These are phyloP conservation scores for Oncorhynchus clarkii DNA, from an alignment of 2,113 vertebrate genomes.

Conservation along the genomic window DNA sequence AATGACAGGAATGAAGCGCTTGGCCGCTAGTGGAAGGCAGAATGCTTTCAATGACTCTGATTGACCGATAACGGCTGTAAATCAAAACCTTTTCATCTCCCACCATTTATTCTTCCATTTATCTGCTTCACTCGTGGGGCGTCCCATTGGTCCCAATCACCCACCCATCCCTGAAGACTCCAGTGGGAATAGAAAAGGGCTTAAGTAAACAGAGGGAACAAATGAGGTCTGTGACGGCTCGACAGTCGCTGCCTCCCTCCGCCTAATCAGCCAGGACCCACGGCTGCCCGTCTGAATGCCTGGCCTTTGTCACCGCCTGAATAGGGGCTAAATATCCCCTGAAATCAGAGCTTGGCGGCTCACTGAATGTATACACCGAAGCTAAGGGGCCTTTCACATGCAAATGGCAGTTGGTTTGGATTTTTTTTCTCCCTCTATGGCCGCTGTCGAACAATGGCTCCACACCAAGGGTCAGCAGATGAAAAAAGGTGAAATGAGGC, in stretches of 20 bases:
- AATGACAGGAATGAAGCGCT: slow-evolving; percentile 26
- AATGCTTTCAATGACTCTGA: slow-evolving; percentile 49
- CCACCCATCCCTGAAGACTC: slow-evolving; percentile 70
- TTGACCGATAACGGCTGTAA: slow-evolving; percentile 62
- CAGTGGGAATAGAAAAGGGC: slow-evolving; percentile 70
- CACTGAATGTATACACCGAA: slow-evolving; percentile 67
- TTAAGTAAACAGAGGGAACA: slow-evolving; percentile 83
- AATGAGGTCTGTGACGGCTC: slow-evolving; percentile 76
- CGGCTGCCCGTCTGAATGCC: slow-evolving; percentile 60
- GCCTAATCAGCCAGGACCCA: slow-evolving; percentile 52
- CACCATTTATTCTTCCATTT: slow-evolving; percentile 53
- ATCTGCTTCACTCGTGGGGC: slow-evolving; percentile 6
- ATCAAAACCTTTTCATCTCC: slow-evolving; percentile 55
- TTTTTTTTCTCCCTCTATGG: slow-evolving; percentile 67
- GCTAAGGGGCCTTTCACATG: slow-evolving; percentile 77
- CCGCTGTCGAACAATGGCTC: slow-evolving; percentile 53
- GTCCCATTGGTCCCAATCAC: slow-evolving; percentile 52
- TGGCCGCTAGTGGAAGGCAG: slow-evolving; percentile 27
- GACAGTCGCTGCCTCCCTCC: slow-evolving; percentile 62
- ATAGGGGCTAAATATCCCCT: slow-evolving; percentile 80
- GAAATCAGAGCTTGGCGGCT: slow-evolving; percentile 72
- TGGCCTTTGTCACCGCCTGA: slow-evolving; percentile 78
- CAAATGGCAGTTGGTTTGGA: slow-evolving; percentile 68
- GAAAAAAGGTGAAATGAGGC: slow-evolving; percentile 65
- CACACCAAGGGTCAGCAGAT: slow-evolving; percentile 71